Conservation (phyloP, 2,113 vertebrate genomes). For the Holacanthus passer region DNA sequence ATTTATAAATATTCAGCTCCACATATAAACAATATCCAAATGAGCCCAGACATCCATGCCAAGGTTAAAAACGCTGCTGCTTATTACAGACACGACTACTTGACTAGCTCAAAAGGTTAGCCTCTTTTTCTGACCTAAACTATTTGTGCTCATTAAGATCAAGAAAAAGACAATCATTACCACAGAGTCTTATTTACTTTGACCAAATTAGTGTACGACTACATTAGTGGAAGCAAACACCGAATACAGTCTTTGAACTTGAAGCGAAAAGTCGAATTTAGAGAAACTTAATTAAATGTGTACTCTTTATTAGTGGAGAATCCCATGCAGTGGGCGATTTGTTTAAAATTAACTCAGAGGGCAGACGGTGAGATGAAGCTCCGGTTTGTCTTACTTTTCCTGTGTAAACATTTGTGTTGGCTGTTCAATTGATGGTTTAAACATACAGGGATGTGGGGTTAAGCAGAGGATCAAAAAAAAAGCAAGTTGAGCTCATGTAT, state of each 20-base stretch:
- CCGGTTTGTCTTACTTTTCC: conserved; percentile 50
- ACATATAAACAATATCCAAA: conserved; percentile 80
- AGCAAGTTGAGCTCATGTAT: neutral
- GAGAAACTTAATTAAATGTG: conserved; percentile 69
- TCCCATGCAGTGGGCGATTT: conserved; percentile 56
- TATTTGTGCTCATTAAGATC: conserved; percentile 78
- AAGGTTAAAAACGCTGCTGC: conserved; percentile 80
- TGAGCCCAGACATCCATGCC: conserved; percentile 76
- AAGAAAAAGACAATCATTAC: conserved; percentile 78
- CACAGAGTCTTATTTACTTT: conserved; percentile 71
- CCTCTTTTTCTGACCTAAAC: conserved; percentile 69
- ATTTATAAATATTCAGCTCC: conserved; percentile 82
- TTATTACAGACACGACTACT: conserved; percentile 71
- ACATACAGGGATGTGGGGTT: conserved; percentile 38
- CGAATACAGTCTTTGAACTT: conserved; percentile 73
- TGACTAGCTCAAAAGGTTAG: conserved; percentile 75
- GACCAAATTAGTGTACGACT: conserved; percentile 68
- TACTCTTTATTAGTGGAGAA: conserved; percentile 55
- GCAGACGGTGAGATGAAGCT: conserved; percentile 54
- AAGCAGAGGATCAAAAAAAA: conserved; percentile 7
- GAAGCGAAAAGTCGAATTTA: conserved; percentile 62
- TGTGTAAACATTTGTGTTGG: conserved; percentile 52
- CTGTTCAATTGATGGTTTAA: conserved; percentile 37
- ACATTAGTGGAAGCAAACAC: conserved; percentile 57
- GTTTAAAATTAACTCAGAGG: conserved; percentile 62